A percentile compares a stretch with the other conserved stretches of the same genome.
These are phyloP conservation scores for Aptenodytes patagonicus DNA, from an alignment of 2,113 vertebrate species.

Conservation along the genomic window DNA sequence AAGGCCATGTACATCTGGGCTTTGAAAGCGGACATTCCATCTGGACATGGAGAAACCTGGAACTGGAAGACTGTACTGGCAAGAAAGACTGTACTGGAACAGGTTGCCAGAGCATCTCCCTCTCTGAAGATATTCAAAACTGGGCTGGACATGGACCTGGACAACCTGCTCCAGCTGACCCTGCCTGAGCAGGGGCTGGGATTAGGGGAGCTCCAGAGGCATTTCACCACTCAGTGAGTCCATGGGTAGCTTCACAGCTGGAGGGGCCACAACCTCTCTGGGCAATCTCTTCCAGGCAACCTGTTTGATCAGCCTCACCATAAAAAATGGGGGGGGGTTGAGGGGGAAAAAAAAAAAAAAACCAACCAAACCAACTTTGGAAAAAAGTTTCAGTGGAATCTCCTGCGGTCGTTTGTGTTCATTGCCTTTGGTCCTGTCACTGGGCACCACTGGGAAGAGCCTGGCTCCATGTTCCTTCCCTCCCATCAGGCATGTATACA, in stretches of 20 bases:
- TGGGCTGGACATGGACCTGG: accelerated
- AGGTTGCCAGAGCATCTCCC: not conserved
- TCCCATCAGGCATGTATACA: accelerated
- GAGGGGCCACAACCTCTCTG: not conserved
- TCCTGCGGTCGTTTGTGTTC: not conserved
- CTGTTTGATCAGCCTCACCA: not conserved
- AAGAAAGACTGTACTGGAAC: accelerated
- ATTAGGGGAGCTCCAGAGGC: too few species aligned
- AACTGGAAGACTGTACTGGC: not conserved
- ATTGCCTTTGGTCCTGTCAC: not conserved
- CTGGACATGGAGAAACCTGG: too few species aligned
- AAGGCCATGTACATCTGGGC: accelerated
- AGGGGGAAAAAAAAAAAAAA: too few species aligned
- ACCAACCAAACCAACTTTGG: too few species aligned
- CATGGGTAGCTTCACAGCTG: accelerated
- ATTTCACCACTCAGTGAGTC: accelerated
- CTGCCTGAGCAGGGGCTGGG: not conserved
- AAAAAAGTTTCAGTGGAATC: not conserved
- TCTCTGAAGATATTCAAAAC: not conserved
- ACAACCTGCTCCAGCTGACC: accelerated
- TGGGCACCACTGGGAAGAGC: not conserved
- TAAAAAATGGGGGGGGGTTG: not conserved
- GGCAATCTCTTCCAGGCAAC: not conserved
- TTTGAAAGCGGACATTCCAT: not conserved
- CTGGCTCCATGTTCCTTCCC: not conserved